Conservation (phyloP, 2,113 vertebrate species). For the Ceyx cyanopectus region DNA sequence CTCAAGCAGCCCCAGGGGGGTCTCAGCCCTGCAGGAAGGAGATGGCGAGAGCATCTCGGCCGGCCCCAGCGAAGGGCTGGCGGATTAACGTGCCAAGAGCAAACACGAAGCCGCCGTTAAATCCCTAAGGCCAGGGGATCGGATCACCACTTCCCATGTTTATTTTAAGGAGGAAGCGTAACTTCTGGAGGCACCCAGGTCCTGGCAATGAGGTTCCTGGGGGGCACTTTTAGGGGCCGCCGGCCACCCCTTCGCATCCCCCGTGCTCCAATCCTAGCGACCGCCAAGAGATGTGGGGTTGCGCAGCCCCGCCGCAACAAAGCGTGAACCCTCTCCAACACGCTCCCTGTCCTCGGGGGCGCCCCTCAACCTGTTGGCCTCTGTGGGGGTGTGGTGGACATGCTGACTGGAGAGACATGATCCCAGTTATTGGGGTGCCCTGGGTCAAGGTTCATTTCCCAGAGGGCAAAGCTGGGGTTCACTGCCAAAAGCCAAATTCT, state of each 20-base stretch:
- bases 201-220: background rate
- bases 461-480: background rate
- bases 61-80: accelerated
- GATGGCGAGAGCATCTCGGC: accelerated
- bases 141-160: constrained; percentile 17
- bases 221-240: background rate
- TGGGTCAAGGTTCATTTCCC: background rate
- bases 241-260: background rate
- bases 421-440: accelerated
- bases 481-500: background rate
- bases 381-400: accelerated
- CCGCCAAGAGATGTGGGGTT: accelerated
- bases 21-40: accelerated
- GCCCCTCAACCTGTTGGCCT: background rate
- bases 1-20: no score
- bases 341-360: accelerated
- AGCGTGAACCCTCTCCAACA: accelerated
- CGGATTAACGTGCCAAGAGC: constrained; percentile 15
- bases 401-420: accelerated
- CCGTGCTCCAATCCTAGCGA: accelerated
- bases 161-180: constrained; percentile 39
- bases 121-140: background rate
- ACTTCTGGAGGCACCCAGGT: background rate
- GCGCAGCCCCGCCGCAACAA: background rate
- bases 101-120: background rate